Evolutionary conservation across 2,888 invertebrate species (phyloP), one percentile per base, ranked within the genome.

Genomic region (Resseliella maxima): DNA sequence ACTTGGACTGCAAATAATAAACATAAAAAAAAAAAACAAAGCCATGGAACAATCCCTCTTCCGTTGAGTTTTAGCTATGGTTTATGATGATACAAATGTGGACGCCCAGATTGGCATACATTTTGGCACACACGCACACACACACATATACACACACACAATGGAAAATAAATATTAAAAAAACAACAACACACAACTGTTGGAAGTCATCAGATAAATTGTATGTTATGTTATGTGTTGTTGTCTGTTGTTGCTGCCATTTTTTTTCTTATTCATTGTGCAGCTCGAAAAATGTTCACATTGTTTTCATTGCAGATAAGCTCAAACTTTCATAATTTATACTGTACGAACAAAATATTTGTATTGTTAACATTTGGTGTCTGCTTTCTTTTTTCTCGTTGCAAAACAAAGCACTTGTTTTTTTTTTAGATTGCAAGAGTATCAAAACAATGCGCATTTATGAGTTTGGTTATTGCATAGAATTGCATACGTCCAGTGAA

Each of bases 221-320:
- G 59, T 59, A 24, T 50, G 46, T 50, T 50, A 72, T 72, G n/a
- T 15, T 31, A 50, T 72, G 12, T 59, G 27, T 27, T 31, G 10
- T 72, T 72, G n/a, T n/a, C n/a, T n/a, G n/a, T 72, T 12, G 6
- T 72, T 15, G 31, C 24, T 59, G 5, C 12, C 41, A 18, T 2
- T 50, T n/a, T n/a, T 15, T 50, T 50, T 2, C 18, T 18, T 50
- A 2, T 18, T 50, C 46, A 50, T 50, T 50, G 46, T 50, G 18
- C 46, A 50, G 72, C 10, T 31, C 72, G 72, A 72, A 72, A 72
- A 72, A 72, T 31, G 18, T 31, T 27, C 72, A 72, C 72, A 72
- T 72, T 72, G 72, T 72, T 72, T 72, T 72, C 35, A 18, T 31
- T 72, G 72, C 72, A 72, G 72, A 72, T 72, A 72, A 72, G 72